These are phyloP conservation scores for Sinosuthora webbiana DNA, from an alignment of 2,113 vertebrate species.

Conservation along the genomic window DNA sequence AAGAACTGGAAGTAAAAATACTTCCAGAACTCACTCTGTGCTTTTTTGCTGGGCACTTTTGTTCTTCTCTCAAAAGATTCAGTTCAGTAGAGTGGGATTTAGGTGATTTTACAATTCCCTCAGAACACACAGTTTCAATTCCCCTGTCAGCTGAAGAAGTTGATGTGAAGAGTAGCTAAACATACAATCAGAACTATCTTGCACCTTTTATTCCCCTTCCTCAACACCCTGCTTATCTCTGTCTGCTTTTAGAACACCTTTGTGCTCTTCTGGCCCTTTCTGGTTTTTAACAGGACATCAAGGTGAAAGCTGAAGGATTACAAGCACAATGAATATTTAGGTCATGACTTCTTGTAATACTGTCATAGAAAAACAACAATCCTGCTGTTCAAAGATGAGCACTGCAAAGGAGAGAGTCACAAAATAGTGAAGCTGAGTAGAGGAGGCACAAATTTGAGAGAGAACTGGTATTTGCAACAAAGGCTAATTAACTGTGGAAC, in stretches of 20 bases:
- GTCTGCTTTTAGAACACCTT: not conserved
- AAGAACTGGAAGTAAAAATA: not conserved
- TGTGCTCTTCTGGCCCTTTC: not conserved
- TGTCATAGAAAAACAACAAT: not conserved
- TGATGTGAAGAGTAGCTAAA: not conserved
- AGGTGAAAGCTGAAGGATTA: not conserved
- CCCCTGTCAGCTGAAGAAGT: not conserved
- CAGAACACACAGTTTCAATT: not conserved
- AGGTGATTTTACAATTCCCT: not conserved
- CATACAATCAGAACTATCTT: not conserved
- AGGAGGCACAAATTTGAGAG: not conserved
- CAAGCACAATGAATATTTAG: not conserved
- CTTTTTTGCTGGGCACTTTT: not conserved
- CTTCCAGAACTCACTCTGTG: not conserved
- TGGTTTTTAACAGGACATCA: not conserved
- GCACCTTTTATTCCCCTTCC: not conserved
- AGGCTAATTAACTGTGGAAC: not conserved
- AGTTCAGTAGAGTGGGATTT: not conserved
- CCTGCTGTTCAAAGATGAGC: not conserved
- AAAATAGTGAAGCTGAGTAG: not conserved
- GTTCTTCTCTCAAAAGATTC: not conserved
- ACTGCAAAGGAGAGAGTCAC: not conserved
- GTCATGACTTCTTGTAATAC: not conserved
- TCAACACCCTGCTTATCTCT: not conserved
- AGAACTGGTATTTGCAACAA: not conserved